Conservation (phyloP, 1,140 invertebrate genomes). For the Yoshiicerus persimilis region DNA sequence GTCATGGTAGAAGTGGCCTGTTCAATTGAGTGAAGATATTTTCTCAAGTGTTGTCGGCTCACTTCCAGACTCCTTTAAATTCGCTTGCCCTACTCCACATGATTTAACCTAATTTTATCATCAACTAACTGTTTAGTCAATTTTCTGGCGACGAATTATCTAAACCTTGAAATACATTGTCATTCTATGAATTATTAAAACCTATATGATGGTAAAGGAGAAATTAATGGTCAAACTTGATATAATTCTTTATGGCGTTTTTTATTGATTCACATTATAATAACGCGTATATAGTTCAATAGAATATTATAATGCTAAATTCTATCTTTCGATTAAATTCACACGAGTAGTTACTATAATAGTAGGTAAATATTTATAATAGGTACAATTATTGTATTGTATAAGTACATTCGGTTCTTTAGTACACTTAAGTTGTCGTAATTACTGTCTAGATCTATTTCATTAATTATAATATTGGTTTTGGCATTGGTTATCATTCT, state of each 20-base stretch:
- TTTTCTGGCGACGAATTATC: too few species aligned
- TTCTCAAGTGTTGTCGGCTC: conserved; percentile 15
- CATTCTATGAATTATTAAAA: too few species aligned
- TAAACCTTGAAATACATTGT: too few species aligned
- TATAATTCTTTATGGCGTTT: background rate
- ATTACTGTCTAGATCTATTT: background rate
- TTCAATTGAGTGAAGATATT: background rate
- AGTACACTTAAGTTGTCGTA: background rate
- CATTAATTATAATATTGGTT: background rate
- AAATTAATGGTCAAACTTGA: too few species aligned
- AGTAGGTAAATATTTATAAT: background rate
- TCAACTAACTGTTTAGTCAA: background rate
- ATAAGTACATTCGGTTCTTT: background rate
- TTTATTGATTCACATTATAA: background rate
- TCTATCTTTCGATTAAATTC: background rate
- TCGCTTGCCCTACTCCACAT: background rate
- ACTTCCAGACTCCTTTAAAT: background rate
- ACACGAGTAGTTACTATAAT: background rate
- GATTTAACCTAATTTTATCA: background rate
- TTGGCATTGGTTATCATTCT: conserved; percentile 9
- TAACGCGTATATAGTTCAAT: background rate
- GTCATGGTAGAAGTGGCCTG: background rate
- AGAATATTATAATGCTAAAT: background rate
- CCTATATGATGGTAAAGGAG: too few species aligned
- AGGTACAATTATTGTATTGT: background rate